Conservation (phyloP, 2,113 vertebrate genomes). For the Elanus axillaris region DNA sequence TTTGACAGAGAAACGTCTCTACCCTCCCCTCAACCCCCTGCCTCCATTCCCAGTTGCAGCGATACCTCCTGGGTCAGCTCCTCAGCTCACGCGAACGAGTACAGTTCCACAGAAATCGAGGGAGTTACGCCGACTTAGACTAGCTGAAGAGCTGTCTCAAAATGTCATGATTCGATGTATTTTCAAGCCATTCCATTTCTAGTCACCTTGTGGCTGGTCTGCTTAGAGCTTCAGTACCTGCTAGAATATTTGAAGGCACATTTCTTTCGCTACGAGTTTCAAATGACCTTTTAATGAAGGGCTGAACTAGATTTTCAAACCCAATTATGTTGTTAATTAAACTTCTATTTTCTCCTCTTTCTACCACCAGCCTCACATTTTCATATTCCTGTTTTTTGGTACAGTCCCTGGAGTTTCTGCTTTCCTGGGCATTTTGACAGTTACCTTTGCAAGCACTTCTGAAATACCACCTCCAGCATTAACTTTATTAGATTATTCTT, state of each 20-base stretch:
- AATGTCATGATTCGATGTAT: not conserved
- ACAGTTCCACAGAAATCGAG: not conserved
- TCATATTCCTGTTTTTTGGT: not conserved
- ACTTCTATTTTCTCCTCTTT: slow-evolving; percentile 14
- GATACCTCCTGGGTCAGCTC: not conserved
- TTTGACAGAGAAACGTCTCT: not conserved
- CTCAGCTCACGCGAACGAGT: not conserved
- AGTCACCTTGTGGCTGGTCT: not conserved
- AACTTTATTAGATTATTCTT: not conserved
- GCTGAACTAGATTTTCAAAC: slow-evolving; percentile 13
- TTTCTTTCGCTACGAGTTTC: not conserved
- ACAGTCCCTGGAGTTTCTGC: not conserved
- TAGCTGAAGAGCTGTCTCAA: not conserved
- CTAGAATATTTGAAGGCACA: not conserved
- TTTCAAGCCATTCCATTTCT: not conserved
- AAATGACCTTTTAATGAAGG: slow-evolving; percentile 18
- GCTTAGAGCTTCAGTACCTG: not conserved
- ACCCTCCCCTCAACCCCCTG: not conserved
- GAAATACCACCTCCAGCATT: not conserved
- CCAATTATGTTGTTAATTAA: slow-evolving; percentile 33
- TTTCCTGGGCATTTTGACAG: not conserved
- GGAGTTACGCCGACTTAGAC: not conserved
- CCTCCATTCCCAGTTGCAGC: not conserved
- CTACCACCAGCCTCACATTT: not conserved
- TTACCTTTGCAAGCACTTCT: not conserved